Evolutionary conservation across 2,888 invertebrate species (phyloP).

Genomic region (Theretra japonica): DNA sequence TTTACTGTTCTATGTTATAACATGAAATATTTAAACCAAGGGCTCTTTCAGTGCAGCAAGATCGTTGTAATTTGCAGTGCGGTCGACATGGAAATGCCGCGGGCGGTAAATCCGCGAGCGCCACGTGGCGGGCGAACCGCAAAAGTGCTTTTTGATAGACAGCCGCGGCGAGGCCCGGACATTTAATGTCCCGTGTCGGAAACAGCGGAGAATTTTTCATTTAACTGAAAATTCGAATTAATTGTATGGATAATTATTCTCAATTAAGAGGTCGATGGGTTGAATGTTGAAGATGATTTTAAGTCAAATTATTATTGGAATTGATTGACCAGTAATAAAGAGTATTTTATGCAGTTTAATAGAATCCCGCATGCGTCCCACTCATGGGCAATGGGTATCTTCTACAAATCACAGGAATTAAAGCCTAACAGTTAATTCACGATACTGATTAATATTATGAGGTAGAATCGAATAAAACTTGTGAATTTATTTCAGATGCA

Average conservation of each 20-base stretch:
- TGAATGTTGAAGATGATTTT: neutral
- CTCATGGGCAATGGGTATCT: too few relatives aligned
- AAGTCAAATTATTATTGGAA: neutral
- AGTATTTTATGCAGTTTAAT: too few relatives aligned
- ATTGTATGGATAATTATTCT: conserved; percentile 48
- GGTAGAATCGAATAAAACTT: too few relatives aligned
- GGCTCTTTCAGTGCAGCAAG: conserved; percentile 38
- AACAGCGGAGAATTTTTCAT: conserved; percentile 70
- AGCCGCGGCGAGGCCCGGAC: conserved; percentile 62
- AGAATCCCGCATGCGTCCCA: neutral
- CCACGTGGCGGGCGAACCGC: conserved; percentile 70
- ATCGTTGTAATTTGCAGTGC: conserved; percentile 51
- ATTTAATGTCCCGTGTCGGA: conserved; percentile 65
- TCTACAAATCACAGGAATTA: too few relatives aligned
- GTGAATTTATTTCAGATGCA: too few relatives aligned
- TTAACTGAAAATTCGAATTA: conserved; percentile 60
- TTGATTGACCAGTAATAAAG: neutral
- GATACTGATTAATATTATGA: too few relatives aligned
- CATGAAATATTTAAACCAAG: neutral
- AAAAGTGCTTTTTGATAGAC: conserved; percentile 80
- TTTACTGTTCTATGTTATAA: too few relatives aligned
- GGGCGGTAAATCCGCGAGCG: conserved; percentile 71
- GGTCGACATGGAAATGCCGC: conserved; percentile 72
- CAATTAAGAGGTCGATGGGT: neutral
- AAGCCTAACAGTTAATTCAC: too few relatives aligned